Evolutionary conservation across 2,113 vertebrate genomes (phyloP), one percentile per base, ranked within the genome.

Genomic region (Callipepla californica): DNA sequence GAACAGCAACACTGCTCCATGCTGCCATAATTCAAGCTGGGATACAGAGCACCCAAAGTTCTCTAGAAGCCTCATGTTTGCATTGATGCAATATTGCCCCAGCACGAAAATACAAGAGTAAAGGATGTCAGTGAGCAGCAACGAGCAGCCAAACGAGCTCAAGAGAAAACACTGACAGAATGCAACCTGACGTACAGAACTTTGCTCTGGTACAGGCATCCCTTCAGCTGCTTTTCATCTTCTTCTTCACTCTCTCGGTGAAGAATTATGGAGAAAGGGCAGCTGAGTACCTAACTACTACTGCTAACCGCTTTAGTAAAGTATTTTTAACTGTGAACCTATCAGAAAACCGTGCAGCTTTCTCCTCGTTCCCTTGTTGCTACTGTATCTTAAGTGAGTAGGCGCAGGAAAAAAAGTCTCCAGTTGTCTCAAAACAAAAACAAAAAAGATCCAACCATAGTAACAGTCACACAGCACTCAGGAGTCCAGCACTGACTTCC

Each of bases 401-500:
- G 16, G 21, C 9, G 19, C 1, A 87, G 26, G 21, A 68, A 73
- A 45, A 65, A 73, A 45, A 80, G 23, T 26, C 34, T 44, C 30
- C 40, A 65, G n/a, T 12, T 48, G 11, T 15, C 38, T 14, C 15
- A 86, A 22, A 30, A 12, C 15, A 51, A 58, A 28, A 16, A 28
- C 8, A 51, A 72, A 50, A 79, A 48, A 57, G 4, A 57, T 32
- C 28, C 28, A 12, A 5, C 66, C 40, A 68, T 51, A 90, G 47
- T 32, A 74, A 74, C 34, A 55, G 61, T 17, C 45, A 38, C 34
- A 48, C 0, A 0, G 22, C 74, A 34, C 25, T 34, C 59, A 16
- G 28, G 0, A 2, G 65, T 25, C 58, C 0, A 2, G 34, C 34
- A 67, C 1, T 2, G 1, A 85, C 19, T 28, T 47, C 25, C 32